Evolutionary conservation across 1,140 invertebrate genomes (phyloP), one percentile per base, ranked within the genome.

Genomic region (Mizuhopecten yessoensis): DNA sequence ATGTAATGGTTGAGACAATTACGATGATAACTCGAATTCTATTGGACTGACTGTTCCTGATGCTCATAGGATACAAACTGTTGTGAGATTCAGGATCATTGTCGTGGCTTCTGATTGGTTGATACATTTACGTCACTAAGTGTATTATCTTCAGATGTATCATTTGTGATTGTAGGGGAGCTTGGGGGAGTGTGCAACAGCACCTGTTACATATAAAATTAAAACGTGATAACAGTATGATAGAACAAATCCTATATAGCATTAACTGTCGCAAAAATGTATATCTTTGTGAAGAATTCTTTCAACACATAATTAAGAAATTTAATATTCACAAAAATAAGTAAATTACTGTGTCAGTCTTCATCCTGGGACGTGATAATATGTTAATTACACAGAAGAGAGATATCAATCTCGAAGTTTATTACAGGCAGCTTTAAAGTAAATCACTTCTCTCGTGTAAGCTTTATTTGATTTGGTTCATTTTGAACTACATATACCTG

Each of bases 261-360:
- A 75, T 29, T 75, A n/a, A 23, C 57, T 9, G 57, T 1, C 57
- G 15, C n/a, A 29, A 5, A 23, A 75, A 75, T 75, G 29, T 0
- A 75, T n/a, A 75, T 75, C 57, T 75, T 75, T 75, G 57, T 75
- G 57, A 75, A 75, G 57, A 75, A 75, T 75, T 75, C 57, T 75
- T 75, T 75, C n/a, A 17, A 17, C 57, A 75, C 57, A 75, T 75
- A 75, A 75, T 75, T 75, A 75, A 75, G 57, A 75, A 75, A 75
- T 75, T 75, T 75, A 75, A 75, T 75, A 75, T 75, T 75, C 57
- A n/a, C 29, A 75, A 75, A 75, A 75, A 75, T 75, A 75, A 75
- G 57, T 75, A 75, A 75, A 75, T 75, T 75, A 75, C 57, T 29
- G 57, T 75, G 57, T 75, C 23, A 29, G 57, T 75, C 57, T 75